Percentiles rank a stretch among this genome's conserved stretches.
These are phyloP conservation scores for Tromatobia lineatoria DNA, from an alignment of 2,888 invertebrate genomes.

Conservation along the genomic window DNA sequence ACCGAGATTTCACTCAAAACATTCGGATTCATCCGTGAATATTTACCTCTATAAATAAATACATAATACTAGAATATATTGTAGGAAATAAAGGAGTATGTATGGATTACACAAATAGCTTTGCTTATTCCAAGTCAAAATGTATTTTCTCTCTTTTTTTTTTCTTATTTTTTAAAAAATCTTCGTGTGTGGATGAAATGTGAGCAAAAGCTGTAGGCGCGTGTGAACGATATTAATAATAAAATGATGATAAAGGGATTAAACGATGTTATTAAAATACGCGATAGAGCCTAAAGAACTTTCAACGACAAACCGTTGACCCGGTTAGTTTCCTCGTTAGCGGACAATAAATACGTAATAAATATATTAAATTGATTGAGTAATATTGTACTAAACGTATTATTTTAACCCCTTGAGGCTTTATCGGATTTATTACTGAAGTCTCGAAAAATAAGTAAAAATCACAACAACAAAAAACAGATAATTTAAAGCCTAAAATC, in stretches of 20 bases:
- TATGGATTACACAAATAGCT: conserved; percentile 42
- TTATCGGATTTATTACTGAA: neutral
- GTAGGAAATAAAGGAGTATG: conserved; percentile 60
- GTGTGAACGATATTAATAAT: conserved; percentile 1
- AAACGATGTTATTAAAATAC: conserved; percentile 61
- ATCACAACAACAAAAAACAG: neutral
- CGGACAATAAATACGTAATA: conserved; percentile 66
- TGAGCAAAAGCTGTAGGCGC: conserved; percentile 7
- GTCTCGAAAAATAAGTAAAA: neutral
- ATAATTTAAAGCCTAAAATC: neutral
- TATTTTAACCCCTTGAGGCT: conserved; percentile 11
- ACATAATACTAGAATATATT: conserved; percentile 59
- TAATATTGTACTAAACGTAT: conserved; percentile 17
- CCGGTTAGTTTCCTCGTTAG: conserved; percentile 61
- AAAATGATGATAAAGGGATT: neutral
- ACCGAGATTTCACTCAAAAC: conserved; percentile 42
- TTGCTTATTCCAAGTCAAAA: conserved; percentile 55
- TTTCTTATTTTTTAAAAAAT: conserved; percentile 1
- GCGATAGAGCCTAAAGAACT: conserved; percentile 28
- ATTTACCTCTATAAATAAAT: conserved; percentile 59
- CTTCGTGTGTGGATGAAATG: conserved; percentile 35
- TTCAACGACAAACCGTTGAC: conserved; percentile 38
- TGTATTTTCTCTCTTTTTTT: neutral
- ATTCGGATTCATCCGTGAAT: conserved; percentile 47
- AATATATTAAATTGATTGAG: conserved; percentile 48